Conservation (phyloP, 2,113 vertebrate genomes). For the Himantopus leucocephalus region DNA sequence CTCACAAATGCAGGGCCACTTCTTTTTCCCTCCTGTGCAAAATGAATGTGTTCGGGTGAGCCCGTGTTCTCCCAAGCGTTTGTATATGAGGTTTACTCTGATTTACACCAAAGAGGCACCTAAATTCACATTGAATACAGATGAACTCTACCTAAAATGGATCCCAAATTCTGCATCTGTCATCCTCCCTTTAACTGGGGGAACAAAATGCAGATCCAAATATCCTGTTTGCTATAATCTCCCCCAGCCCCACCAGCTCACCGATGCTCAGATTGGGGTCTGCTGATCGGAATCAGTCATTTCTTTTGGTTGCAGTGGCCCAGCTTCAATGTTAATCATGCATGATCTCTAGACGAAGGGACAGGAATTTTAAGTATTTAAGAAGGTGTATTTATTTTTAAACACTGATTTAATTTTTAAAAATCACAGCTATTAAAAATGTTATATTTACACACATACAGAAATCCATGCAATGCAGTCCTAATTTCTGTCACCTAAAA, state of each 20-base stretch:
- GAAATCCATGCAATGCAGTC: neutral
- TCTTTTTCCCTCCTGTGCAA: neutral
- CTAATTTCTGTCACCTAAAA: neutral
- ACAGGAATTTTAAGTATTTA: neutral
- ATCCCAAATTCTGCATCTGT: neutral
- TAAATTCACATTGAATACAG: neutral
- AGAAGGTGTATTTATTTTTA: neutral
- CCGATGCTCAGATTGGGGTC: neutral
- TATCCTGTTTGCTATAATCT: neutral
- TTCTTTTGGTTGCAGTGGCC: neutral
- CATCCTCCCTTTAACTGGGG: neutral
- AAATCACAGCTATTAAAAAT: neutral
- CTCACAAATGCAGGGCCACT: neutral
- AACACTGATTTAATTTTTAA: neutral
- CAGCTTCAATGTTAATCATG: neutral
- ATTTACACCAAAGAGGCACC: neutral
- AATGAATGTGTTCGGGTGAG: neutral
- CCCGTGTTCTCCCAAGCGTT: neutral
- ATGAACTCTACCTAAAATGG: neutral
- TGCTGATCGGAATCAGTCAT: neutral
- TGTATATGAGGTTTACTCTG: neutral
- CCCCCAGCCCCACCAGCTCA: neutral
- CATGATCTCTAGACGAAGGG: neutral
- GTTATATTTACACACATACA: neutral
- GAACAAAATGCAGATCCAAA: neutral